Evolutionary conservation across 2,888 invertebrate species (phyloP).

Genomic region (Ganaspis brasiliensis): DNA sequence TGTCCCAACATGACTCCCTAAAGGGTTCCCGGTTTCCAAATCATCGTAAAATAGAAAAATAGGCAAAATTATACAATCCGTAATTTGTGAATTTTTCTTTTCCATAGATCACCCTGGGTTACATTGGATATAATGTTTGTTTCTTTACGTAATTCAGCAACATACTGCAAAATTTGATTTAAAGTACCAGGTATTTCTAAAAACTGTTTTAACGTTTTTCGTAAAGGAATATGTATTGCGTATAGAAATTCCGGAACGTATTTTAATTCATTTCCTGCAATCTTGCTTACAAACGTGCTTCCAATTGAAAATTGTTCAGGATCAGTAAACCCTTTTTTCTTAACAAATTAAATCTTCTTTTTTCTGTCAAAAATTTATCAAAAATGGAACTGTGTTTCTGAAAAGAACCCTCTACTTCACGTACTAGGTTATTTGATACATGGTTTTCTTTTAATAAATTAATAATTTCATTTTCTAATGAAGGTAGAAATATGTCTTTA

Average conservation of each 20-base stretch:
- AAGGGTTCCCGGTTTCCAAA: too few species aligned
- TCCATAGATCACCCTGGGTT: too few species aligned
- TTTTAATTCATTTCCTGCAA: slow-evolving; percentile 12
- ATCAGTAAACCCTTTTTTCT: slow-evolving; percentile 48
- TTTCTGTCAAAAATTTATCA: slow-evolving; percentile 44
- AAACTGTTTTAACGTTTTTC: slow-evolving; percentile 51
- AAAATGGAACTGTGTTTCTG: slow-evolving; percentile 24
- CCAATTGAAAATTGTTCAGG: slow-evolving; percentile 45
- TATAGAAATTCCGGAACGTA: slow-evolving; percentile 33
- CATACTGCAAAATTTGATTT: slow-evolving; percentile 44
- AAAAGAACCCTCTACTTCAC: slow-evolving; percentile 24
- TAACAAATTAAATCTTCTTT: slow-evolving; percentile 44
- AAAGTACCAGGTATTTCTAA: slow-evolving; percentile 48
- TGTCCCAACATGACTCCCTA: slow-evolving; percentile 42
- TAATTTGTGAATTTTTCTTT: too few species aligned
- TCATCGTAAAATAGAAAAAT: too few species aligned
- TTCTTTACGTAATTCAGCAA: slow-evolving; percentile 25
- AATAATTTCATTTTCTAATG: slow-evolving; percentile 29
- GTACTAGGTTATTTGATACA: neutral
- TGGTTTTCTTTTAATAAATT: slow-evolving; percentile 39
- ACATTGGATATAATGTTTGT: too few species aligned
- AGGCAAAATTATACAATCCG: slow-evolving; percentile 39
- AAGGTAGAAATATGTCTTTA: slow-evolving; percentile 39
- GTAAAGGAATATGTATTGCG: too few species aligned
- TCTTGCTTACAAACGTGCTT: slow-evolving; percentile 33